Evolutionary conservation across 2,113 vertebrate species (phyloP).

Genomic region (Cyphomyrus discorhynchus): DNA sequence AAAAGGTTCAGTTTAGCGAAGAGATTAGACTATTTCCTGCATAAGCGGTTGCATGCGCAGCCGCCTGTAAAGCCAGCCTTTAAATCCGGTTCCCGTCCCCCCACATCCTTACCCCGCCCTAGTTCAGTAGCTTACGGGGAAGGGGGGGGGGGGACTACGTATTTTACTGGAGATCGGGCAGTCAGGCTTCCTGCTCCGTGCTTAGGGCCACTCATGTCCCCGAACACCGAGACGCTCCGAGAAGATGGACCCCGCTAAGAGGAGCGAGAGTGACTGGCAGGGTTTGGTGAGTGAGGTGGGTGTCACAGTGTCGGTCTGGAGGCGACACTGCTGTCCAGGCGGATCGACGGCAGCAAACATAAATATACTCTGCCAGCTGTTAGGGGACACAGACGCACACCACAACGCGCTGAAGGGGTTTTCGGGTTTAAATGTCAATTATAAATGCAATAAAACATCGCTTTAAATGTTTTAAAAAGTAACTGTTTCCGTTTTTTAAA

Average conservation of each 20-base stretch:
- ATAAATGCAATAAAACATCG: not conserved
- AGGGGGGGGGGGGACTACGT: not conserved
- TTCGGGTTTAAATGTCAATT: not conserved
- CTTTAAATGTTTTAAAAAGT: not conserved
- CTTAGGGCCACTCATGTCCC: not conserved
- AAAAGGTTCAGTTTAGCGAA: not conserved
- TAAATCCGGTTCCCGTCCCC: constrained; percentile 21
- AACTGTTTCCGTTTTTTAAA: not conserved
- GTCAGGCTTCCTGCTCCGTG: not conserved
- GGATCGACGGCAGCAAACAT: not conserved
- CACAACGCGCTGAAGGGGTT: not conserved
- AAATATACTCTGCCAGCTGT: not conserved
- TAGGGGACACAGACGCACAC: not conserved
- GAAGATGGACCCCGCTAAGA: constrained; percentile 62
- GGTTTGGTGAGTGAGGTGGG: constrained; percentile 86
- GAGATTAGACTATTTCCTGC: not conserved
- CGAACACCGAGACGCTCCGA: not conserved
- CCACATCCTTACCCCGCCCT: constrained; percentile 21
- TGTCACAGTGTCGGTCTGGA: not conserved
- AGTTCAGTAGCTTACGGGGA: not conserved
- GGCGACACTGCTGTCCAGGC: not conserved
- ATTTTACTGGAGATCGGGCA: not conserved
- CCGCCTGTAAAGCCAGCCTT: not conserved
- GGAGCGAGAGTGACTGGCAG: constrained; percentile 86
- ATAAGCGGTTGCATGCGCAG: not conserved